Evolutionary conservation across 2,113 vertebrate genomes (phyloP).

Genomic region (Columbina picui): DNA sequence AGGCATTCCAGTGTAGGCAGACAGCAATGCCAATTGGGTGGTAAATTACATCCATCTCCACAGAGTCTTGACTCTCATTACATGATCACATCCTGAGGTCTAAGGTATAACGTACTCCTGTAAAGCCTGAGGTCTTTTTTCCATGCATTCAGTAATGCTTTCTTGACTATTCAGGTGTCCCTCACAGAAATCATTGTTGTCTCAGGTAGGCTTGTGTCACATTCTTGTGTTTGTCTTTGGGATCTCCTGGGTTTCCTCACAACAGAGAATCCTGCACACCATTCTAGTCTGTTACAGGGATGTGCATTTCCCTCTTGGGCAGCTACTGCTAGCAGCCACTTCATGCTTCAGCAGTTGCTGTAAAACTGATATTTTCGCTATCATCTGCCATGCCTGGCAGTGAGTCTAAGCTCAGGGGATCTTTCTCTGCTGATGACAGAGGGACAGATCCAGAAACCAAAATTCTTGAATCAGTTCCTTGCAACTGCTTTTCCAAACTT

Average conservation of each 20-base stretch:
- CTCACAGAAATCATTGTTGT: not conserved
- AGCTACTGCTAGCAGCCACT: not conserved
- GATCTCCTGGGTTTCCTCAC: not conserved
- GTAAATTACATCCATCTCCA: not conserved
- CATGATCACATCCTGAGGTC: not conserved
- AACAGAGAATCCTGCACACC: not conserved
- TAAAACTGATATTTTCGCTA: not conserved
- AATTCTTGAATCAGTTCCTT: not conserved
- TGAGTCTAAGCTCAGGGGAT: not conserved
- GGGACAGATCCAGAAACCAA: not conserved
- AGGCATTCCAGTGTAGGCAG: not conserved
- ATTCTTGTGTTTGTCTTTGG: not conserved
- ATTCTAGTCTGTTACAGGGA: not conserved
- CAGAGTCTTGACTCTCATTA: not conserved
- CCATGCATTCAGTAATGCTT: accelerated
- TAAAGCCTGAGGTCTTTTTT: not conserved
- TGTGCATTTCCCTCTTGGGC: not conserved
- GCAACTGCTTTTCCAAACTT: not conserved
- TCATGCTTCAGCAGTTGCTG: not conserved
- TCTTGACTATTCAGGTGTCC: not conserved
- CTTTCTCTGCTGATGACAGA: not conserved
- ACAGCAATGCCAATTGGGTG: not conserved
- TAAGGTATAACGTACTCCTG: not conserved
- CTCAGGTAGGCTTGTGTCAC: not conserved
- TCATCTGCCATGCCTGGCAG: not conserved